These are phyloP conservation scores for Hydrotaea cyrtoneurina DNA, from an alignment of 2,888 invertebrate genomes.

Conservation along the genomic window DNA sequence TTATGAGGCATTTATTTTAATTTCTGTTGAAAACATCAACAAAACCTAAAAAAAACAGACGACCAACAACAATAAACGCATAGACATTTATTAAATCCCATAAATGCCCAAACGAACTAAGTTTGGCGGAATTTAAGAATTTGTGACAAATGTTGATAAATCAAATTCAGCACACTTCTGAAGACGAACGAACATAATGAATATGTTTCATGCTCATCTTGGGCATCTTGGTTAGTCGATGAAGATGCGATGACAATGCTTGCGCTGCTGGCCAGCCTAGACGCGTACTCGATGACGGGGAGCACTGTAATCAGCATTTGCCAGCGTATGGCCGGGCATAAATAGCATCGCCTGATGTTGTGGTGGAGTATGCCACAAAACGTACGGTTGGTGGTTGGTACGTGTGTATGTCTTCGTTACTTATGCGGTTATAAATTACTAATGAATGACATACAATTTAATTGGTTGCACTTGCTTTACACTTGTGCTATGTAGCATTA, in stretches of 20 bases:
- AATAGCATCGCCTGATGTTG: background rate
- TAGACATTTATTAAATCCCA: background rate
- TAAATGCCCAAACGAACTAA: background rate
- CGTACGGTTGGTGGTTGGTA: constrained; percentile 11
- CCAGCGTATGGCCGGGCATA: background rate
- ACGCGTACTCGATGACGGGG: constrained; percentile 13
- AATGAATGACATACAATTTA: constrained; percentile 80
- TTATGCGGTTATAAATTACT: constrained; percentile 78
- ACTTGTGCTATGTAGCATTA: constrained; percentile 62
- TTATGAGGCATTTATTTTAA: constrained; percentile 64
- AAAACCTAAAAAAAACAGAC: no score
- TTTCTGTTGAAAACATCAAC: constrained; percentile 21
- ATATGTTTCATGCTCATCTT: background rate
- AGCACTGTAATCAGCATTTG: constrained; percentile 30
- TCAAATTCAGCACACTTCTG: constrained; percentile 66
- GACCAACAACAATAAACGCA: background rate
- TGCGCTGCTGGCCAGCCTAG: background rate
- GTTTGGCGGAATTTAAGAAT: constrained; percentile 41
- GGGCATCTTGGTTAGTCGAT: background rate
- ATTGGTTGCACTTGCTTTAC: constrained; percentile 73
- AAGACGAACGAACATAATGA: constrained; percentile 17
- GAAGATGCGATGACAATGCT: constrained; percentile 15
- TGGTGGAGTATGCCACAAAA: constrained; percentile 19
- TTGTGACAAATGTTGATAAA: constrained; percentile 66
- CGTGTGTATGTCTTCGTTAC: constrained; percentile 47